phyloP scores from a whole-genome alignment of 2,113 vertebrate genomes.

The Ardeotis arabs region DNA sequence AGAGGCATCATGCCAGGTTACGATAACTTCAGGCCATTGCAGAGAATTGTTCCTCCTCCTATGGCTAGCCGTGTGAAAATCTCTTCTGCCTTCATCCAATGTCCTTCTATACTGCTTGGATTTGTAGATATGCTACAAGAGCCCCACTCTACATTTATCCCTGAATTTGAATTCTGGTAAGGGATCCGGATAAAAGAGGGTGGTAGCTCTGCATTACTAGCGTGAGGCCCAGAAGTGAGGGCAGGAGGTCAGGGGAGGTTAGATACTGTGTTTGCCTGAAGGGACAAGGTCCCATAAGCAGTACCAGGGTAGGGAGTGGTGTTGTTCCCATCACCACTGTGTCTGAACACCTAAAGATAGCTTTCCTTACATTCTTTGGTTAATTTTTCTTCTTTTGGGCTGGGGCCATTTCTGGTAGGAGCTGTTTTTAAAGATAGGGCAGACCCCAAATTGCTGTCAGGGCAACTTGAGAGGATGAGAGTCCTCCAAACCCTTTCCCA shows the following conservation, averaged over 20 bases:
- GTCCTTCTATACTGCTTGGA: neutral
- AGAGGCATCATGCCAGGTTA: neutral
- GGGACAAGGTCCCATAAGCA: neutral
- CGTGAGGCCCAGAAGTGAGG: fast-evolving
- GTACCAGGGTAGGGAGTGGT: neutral
- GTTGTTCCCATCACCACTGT: neutral
- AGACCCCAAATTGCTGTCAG: neutral
- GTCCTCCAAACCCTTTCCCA: neutral
- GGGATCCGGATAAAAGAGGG: neutral
- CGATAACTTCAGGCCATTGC: neutral
- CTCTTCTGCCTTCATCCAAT: neutral
- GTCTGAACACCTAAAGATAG: neutral
- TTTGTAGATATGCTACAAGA: neutral
- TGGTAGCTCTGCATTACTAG: neutral
- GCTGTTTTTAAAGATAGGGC: neutral
- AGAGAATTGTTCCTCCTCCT: neutral
- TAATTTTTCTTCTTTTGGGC: neutral
- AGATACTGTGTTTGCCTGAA: neutral
- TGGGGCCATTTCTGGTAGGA: neutral
- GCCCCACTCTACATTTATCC: neutral
- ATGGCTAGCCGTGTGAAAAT: neutral
- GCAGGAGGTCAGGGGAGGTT: neutral
- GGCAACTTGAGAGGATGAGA: neutral
- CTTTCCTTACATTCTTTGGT: neutral
- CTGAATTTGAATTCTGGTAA: neutral